Evolutionary conservation across 1,140 invertebrate species (phyloP).

Genomic region (Belonocnema kinseyi): DNA sequence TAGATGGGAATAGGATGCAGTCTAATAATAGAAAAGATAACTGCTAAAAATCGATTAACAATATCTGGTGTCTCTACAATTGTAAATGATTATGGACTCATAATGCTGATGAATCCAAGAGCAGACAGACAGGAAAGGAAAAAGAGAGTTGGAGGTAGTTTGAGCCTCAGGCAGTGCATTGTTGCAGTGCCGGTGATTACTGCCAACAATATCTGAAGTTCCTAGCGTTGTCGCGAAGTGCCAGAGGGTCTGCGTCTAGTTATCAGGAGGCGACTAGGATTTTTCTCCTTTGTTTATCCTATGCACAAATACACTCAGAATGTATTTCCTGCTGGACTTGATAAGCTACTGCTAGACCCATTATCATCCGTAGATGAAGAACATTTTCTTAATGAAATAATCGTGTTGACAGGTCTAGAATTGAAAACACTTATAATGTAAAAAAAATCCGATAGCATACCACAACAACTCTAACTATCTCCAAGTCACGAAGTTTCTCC

Average conservation of each 20-base stretch:
- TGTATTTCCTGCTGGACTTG: background rate
- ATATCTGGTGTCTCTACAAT: no score
- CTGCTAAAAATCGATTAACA: no score
- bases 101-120: background rate
- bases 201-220: constrained; percentile 31
- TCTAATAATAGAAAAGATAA: no score
- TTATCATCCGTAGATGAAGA: background rate
- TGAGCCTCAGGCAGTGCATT: constrained; percentile 52
- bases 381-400: background rate
- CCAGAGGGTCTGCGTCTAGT: constrained; percentile 43
- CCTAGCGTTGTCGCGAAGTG: constrained; percentile 32
- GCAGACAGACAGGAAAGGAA: background rate
- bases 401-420: no score
- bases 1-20: no score
- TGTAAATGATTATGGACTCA: background rate
- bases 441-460: background rate
- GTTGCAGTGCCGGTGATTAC: constrained; percentile 60
- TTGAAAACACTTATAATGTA: no score
- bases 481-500: constrained; percentile 5
- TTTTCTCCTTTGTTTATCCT: constrained; percentile 7
- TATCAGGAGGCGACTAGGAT: background rate
- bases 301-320: background rate
- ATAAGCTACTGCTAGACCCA: background rate
- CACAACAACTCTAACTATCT: no score
- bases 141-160: constrained; percentile 28